Evolutionary conservation across 2,797 vertebrate genomes (phyloP), one percentile per base, ranked within the genome.

Genomic region (Falco concolor): DNA sequence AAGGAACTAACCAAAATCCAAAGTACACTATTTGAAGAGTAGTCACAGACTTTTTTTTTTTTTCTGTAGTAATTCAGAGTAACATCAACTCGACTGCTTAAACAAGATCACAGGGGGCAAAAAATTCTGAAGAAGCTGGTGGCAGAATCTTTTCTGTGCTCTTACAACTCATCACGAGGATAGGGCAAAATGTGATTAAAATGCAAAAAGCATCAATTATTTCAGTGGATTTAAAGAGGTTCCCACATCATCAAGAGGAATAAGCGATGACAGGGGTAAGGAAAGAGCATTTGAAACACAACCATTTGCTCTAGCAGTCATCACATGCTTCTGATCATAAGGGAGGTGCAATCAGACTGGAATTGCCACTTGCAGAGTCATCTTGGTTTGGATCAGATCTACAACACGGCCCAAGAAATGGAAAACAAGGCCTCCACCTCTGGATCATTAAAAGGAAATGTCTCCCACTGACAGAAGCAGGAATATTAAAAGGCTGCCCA

Each of bases 361-460:
- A 90, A 89, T 36, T 89, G 59, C 89, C 60, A 63, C 90, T 92
- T 53, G 28, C 67, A 40, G n/a, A 82, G 74, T 60, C 56, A 64
- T 53, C 75, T 89, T 52, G 22, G 14, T 86, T 77, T 72, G 56
- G 56, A 83, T 87, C 75, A 53, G 60, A 82, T 60, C 59, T 75
- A 68, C 45, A 77, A 17, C 14, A n/a, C 0, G 0, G 67, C 60
- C 32, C 59, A 25, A 74, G 49, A 76, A 85, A 57, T 23, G 73
- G 49, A 68, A 93, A 91, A 89, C 81, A 92, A 89, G 78, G 36
- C 53, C 75, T 79, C 63, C 75, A n/a, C 53, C 75, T 79, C 63
- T 18, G 32, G 60, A 53, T 45, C 50, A 34, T 34, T 68, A 74
- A 67, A 92, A 77, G 72, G 28, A 85, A 56, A 85, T 20, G 45